These are phyloP conservation scores for Oncopodura yosiiana DNA, from an alignment of 1,140 invertebrate genomes.

Conservation along the genomic window DNA sequence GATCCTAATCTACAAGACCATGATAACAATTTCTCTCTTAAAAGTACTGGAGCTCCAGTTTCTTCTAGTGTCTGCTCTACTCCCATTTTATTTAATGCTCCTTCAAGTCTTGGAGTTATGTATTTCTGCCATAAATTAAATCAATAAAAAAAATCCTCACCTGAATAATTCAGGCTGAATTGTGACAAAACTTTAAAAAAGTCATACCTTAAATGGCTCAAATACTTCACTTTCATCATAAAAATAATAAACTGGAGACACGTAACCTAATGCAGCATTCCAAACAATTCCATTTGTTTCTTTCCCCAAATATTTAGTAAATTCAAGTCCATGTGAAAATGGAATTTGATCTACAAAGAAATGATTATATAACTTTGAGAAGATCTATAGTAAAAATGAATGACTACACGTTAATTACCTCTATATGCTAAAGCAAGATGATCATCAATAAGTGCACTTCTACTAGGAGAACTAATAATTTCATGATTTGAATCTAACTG, in stretches of 20 bases:
- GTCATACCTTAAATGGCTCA: not conserved
- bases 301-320: constrained; percentile 10
- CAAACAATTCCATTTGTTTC: constrained; percentile 17
- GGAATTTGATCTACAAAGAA: constrained; percentile 14
- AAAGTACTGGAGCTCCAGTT: not conserved
- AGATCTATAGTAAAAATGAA: not conserved
- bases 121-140: constrained; percentile 5
- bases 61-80: not conserved
- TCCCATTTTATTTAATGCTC: not conserved
- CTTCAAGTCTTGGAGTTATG: constrained; percentile 7
- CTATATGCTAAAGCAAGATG: constrained; percentile 19
- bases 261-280: constrained; percentile 13
- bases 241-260: constrained; percentile 12
- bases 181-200: not conserved
- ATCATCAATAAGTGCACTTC: constrained; percentile 28
- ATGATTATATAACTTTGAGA: not conserved
- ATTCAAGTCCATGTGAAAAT: constrained; percentile 4
- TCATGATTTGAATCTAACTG: constrained; percentile 6
- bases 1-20: constrained; percentile 17
- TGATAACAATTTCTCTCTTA: constrained; percentile 2
- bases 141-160: not conserved
- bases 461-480: constrained; percentile 7
- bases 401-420: not conserved
- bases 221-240: constrained; percentile 3
- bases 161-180: not conserved